Evolutionary conservation across 1,140 invertebrate genomes (phyloP).

Genomic region (Meloidogyne chitwoodi): DNA sequence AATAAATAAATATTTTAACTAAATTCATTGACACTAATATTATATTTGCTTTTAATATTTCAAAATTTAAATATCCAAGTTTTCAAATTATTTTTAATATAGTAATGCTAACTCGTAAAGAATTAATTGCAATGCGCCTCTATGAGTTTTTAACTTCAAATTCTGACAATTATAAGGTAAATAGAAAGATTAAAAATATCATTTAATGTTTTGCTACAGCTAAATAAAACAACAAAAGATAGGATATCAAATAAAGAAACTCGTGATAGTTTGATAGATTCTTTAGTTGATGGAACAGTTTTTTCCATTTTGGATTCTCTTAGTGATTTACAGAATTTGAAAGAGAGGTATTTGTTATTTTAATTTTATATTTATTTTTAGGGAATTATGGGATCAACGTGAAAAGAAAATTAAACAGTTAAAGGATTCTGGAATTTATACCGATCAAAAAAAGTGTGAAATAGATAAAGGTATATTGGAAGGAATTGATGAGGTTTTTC

Average conservation of each 20-base stretch:
- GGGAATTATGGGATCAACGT: constrained; percentile 8
- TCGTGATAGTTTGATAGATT: not conserved
- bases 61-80: too few relatives aligned
- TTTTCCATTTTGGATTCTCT: constrained; percentile 15
- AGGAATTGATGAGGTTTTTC: constrained; percentile 6
- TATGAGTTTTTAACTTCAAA: not conserved
- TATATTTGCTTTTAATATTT: too few relatives aligned
- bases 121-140: not conserved
- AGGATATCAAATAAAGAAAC: not conserved
- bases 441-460: not conserved
- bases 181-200: too few relatives aligned
- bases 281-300: constrained; percentile 14
- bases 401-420: constrained; percentile 7
- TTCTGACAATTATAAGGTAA: not conserved
- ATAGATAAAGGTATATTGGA: constrained; percentile 7
- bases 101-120: not conserved
- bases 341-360: not conserved
- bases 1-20: too few relatives aligned
- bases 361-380: not conserved
- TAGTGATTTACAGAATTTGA: constrained; percentile 11
- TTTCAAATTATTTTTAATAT: too few relatives aligned
- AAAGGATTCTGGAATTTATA: not conserved
- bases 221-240: not conserved
- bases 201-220: too few relatives aligned
- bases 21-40: too few relatives aligned